These are phyloP conservation scores for Dichetophora obliterata DNA, from an alignment of 2,888 invertebrate species.

Conservation along the genomic window DNA sequence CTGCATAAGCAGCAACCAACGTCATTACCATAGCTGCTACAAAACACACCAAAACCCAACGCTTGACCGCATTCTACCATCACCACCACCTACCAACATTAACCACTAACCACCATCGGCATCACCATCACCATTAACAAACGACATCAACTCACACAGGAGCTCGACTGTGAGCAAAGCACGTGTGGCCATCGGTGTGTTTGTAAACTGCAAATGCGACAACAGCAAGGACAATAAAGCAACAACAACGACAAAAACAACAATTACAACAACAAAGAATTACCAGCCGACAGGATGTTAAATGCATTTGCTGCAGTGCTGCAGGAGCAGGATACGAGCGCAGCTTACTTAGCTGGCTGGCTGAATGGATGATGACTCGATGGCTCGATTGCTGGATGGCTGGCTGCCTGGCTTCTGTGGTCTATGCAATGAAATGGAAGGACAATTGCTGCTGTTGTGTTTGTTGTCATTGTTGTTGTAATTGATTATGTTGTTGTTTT, in stretches of 20 bases:
- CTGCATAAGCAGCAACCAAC: too few relatives aligned
- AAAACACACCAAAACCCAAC: too few relatives aligned
- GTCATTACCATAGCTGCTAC: too few relatives aligned
- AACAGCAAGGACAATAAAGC: slow-evolving; percentile 11
- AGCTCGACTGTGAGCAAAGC: neutral
- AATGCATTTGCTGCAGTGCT: neutral
- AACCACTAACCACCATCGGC: neutral
- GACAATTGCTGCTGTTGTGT: neutral
- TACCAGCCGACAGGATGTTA: neutral
- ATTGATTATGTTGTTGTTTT: slow-evolving; percentile 4
- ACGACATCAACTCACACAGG: too few relatives aligned
- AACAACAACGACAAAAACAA: neutral
- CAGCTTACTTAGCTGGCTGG: too few relatives aligned
- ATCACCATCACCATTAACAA: too few relatives aligned
- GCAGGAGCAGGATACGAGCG: neutral
- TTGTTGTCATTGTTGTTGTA: neutral
- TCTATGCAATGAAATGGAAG: slow-evolving; percentile 13
- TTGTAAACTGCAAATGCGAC: neutral
- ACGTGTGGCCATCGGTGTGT: neutral
- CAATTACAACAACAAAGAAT: neutral
- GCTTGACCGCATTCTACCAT: too few relatives aligned
- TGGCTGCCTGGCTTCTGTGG: neutral
- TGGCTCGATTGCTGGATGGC: too few relatives aligned
- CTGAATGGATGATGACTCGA: too few relatives aligned
- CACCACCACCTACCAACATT: neutral